Evolutionary conservation across 2,113 vertebrate genomes (phyloP).

Genomic region (Xiphophorus couchianus): DNA sequence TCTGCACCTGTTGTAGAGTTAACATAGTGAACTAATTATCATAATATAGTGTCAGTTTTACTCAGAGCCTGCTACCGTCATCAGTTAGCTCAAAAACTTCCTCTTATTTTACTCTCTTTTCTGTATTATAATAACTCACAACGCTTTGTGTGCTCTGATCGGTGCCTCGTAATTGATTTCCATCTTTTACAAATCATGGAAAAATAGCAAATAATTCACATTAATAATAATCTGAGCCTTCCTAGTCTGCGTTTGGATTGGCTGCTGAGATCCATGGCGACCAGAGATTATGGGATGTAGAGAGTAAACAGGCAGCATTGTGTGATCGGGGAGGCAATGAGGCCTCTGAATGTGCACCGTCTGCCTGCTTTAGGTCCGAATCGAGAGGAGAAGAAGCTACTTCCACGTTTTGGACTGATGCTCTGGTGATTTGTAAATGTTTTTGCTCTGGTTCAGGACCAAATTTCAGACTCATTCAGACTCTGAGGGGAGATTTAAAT

Average conservation of each 20-base stretch:
- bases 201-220: not conserved
- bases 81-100: constrained; percentile 5
- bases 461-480: not conserved
- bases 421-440: too few relatives aligned
- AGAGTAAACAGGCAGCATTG: not conserved
- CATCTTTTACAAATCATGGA: constrained; percentile 6
- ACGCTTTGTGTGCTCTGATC: constrained; percentile 21
- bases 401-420: too few relatives aligned
- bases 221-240: not conserved
- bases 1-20: not conserved
- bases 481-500: not conserved
- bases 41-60: not conserved
- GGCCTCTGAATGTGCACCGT: constrained; percentile 36
- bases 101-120: constrained; percentile 2
- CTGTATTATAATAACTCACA: not conserved
- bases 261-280: not conserved
- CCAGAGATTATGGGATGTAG: not conserved
- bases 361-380: constrained; percentile 28
- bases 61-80: not conserved
- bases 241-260: constrained; percentile 4
- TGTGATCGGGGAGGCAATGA: constrained; percentile 27
- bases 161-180: not conserved
- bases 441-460: not conserved
- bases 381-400: not conserved
- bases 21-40: not conserved